phyloP scores from a whole-genome alignment of 2,797 vertebrate species.

The Megalops cyprinoides region DNA sequence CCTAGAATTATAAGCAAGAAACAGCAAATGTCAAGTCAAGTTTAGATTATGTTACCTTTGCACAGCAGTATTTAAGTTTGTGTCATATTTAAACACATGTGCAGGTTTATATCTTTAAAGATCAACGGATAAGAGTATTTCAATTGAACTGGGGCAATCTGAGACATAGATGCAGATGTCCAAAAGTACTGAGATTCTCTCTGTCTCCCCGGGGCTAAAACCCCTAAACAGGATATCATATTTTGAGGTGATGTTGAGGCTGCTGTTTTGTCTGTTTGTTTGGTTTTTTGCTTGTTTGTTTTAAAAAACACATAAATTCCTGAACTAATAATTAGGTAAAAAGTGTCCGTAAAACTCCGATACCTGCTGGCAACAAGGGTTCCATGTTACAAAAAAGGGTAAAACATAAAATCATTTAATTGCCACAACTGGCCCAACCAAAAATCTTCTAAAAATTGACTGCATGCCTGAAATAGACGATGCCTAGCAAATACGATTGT shows the following conservation, averaged over 20 bases:
- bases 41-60: too few species aligned
- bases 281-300: too few species aligned
- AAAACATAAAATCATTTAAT: not conserved
- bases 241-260: too few species aligned
- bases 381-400: not conserved
- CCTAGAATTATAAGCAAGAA: too few species aligned
- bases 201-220: not conserved
- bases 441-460: not conserved
- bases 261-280: too few species aligned
- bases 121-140: too few species aligned
- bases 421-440: not conserved
- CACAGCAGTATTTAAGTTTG: not conserved
- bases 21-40: too few species aligned
- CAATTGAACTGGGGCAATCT: too few species aligned
- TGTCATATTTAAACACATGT: not conserved
- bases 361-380: not conserved
- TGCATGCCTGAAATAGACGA: slow-evolving; percentile 10
- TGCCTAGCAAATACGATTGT: slow-evolving; percentile 1
- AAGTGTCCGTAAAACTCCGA: not conserved
- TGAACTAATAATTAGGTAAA: not conserved
- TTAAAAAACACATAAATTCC: not conserved
- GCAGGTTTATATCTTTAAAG: not conserved
- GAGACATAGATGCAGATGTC: too few species aligned
- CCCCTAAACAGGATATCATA: not conserved
- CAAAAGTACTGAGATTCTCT: not conserved